Percentiles rank a stretch among this genome's conserved stretches.
Conservation (phyloP, 2,888 invertebrate genomes). For the Stenodera caucasica region DNA sequence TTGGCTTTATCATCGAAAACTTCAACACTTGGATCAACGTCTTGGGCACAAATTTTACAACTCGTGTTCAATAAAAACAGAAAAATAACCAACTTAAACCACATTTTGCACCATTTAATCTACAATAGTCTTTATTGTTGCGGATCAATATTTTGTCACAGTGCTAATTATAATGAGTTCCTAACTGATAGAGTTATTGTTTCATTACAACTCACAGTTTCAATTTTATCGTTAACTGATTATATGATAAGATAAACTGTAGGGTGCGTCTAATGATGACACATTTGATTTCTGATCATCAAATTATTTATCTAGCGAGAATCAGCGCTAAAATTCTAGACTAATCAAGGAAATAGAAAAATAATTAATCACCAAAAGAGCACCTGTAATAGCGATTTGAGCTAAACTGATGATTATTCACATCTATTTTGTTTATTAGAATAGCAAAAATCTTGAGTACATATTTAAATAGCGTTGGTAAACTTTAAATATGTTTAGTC, state of each 20-base stretch:
- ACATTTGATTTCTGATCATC: not conserved
- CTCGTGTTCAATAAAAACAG: not conserved
- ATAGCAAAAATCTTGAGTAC: slow-evolving; percentile 11
- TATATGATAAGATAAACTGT: not conserved
- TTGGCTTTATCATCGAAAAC: not conserved
- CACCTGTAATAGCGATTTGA: too few species aligned
- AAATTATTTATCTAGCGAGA: slow-evolving; percentile 14
- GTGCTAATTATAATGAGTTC: not conserved
- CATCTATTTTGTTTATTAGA: slow-evolving; percentile 10
- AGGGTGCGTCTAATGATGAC: not conserved
- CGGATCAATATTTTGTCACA: too few species aligned
- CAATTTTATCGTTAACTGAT: not conserved
- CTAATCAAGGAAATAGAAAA: slow-evolving; percentile 6
- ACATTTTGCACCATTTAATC: not conserved
- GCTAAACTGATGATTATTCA: not conserved
- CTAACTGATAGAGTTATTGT: not conserved
- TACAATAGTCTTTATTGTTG: not conserved
- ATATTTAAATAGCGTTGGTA: slow-evolving; percentile 14
- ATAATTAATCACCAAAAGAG: too few species aligned
- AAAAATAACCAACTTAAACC: not conserved
- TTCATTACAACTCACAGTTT: not conserved
- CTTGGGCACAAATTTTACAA: not conserved
- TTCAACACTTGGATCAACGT: not conserved
- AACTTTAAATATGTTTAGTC: slow-evolving; percentile 14
- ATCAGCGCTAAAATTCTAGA: slow-evolving; percentile 13